These are phyloP conservation scores for Zeus faber DNA, from an alignment of 2,113 vertebrate genomes.

Conservation along the genomic window DNA sequence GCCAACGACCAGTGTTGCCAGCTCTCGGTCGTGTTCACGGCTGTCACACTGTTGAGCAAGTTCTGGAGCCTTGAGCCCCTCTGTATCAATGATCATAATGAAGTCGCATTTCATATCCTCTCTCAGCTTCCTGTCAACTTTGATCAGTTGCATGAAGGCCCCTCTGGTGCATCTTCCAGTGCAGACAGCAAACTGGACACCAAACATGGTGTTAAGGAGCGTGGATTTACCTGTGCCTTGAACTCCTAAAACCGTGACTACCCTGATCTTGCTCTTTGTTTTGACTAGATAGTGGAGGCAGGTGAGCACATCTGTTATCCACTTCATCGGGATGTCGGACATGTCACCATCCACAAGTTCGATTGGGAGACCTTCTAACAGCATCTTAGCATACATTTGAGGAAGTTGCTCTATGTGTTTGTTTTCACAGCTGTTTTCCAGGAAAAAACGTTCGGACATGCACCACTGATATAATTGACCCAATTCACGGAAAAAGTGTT, in stretches of 20 bases:
- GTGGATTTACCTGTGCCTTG: slow-evolving; percentile 75
- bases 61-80: slow-evolving; percentile 50
- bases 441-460: no score
- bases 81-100: slow-evolving; percentile 60
- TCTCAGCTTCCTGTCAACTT: slow-evolving; percentile 46
- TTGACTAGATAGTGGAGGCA: slow-evolving; percentile 46
- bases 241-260: slow-evolving; percentile 62
- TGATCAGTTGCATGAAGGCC: slow-evolving; percentile 71
- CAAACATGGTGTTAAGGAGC: slow-evolving; percentile 84
- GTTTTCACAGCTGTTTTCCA: not conserved
- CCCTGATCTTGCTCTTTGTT: slow-evolving; percentile 43
- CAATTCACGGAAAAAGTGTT: slow-evolving; percentile 67
- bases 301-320: slow-evolving; percentile 51
- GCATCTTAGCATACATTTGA: slow-evolving; percentile 49
- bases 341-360: slow-evolving; percentile 67
- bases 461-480: slow-evolving; percentile 60
- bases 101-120: slow-evolving; percentile 61
- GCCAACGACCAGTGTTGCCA: slow-evolving; percentile 77
- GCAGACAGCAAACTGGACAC: slow-evolving; percentile 76
- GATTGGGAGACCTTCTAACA: slow-evolving; percentile 60
- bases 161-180: slow-evolving; percentile 72
- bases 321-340: slow-evolving; percentile 54
- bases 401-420: slow-evolving; percentile 34
- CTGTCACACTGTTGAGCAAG: slow-evolving; percentile 45
- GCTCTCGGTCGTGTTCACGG: slow-evolving; percentile 69